Conservation (phyloP, 1,140 invertebrate genomes). For the Leptinotarsa undecemlineata region DNA sequence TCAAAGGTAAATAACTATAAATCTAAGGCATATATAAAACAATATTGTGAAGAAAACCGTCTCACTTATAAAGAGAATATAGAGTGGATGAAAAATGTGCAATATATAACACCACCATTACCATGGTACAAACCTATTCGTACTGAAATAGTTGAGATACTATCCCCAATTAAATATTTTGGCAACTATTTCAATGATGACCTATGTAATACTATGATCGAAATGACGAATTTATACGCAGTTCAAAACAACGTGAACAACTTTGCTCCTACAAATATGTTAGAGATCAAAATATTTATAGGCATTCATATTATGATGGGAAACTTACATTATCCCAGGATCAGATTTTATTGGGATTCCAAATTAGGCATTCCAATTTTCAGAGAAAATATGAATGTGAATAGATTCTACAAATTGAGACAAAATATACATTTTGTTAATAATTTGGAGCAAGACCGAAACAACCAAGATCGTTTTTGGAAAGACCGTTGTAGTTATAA, state of each 20-base stretch:
- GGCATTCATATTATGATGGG: not conserved
- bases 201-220: not conserved
- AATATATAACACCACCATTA: not conserved
- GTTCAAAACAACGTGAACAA: not conserved
- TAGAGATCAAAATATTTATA: not conserved
- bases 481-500: not conserved
- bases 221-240: not conserved
- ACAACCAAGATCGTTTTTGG: not conserved
- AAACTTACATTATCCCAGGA: not conserved
- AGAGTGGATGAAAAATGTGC: not conserved
- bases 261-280: not conserved
- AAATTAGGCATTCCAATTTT: not conserved
- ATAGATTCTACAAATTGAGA: not conserved
- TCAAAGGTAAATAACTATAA: not conserved
- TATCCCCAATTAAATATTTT: not conserved
- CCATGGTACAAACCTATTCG: not conserved
- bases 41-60: not conserved
- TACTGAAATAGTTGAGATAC: not conserved
- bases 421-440: slow-evolving; percentile 2
- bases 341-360: not conserved
- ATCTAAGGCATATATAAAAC: not conserved
- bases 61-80: not conserved
- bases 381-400: not conserved
- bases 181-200: not conserved
- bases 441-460: not conserved